Base-by-base conservation (phyloP, 2,797 vertebrate species). In the Gambusia yucatana region DNA sequence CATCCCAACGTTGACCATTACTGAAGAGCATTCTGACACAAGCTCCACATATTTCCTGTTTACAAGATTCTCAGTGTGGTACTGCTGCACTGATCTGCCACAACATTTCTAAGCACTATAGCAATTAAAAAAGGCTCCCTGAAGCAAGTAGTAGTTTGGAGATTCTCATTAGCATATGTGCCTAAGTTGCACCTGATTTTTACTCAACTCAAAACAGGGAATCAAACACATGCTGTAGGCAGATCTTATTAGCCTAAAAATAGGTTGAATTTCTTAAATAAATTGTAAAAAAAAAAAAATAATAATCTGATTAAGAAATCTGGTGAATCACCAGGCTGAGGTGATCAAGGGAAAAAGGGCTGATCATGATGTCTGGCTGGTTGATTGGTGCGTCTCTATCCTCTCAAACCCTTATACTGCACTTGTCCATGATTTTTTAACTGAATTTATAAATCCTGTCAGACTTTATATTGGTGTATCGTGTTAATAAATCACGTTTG, bases 1-100 rank as follows among this genome's bases (percentile, higher is more conserved):
- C 82, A 88, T 87, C 77, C 75, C 48, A 75, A 84, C 76, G 59
- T 81, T 78, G 86, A 84, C 47, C 71, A 81, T 70, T 75, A 81
- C 67, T 67, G 81, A 78, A 71, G 77, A 78, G 61, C 78, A 72
- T 76, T 83, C 73, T 81, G 70, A 77, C n/a, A 76, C 30, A 41
- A 61, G 57, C 76, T 73, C 28, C 65, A 75, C 59, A 79, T 74
- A 83, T 73, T 72, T 87, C 65, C 39, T 76, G 52, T 77, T 77
- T 78, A 55, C 43, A 71, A 50, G 25, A 20, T n/a, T 30, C 41
- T 79, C 48, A 10, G 36, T 75, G n/a, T 69, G 20, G 75, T 46
- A 67, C 57, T 72, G 43, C 57, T 20, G 6, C 20, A 43, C 36
- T n/a, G 3, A 74, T 2, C 39, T 65, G 39, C 9, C 52, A 71